Percentiles rank a stretch among this genome's conserved stretches.
These are phyloP conservation scores for Campoletis raptor DNA, from an alignment of 2,888 invertebrate genomes.

Conservation along the genomic window DNA sequence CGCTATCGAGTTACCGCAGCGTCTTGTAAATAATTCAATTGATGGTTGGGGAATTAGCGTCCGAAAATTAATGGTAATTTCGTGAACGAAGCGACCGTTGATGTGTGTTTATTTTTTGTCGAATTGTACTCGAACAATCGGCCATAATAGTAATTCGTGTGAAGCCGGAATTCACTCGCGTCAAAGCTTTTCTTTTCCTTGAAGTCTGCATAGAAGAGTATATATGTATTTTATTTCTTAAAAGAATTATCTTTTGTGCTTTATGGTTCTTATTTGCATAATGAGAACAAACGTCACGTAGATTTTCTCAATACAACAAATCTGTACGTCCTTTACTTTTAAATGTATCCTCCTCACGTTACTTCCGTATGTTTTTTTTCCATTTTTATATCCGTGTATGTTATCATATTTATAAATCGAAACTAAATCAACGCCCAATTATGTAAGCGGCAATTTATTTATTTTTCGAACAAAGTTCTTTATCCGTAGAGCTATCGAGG, in stretches of 20 bases:
- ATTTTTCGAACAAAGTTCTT: constrained; percentile 38
- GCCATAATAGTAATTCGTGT: constrained; percentile 10
- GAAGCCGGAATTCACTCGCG: constrained; percentile 24
- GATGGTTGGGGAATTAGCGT: constrained; percentile 37
- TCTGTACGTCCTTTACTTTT: background rate
- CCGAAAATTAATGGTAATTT: constrained; percentile 47
- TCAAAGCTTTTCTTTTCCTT: constrained; percentile 18
- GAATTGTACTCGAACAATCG: constrained; percentile 20
- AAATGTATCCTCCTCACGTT: background rate
- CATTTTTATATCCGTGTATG: background rate
- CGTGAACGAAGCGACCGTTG: constrained; percentile 28
- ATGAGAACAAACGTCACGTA: constrained; percentile 22
- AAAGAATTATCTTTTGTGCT: constrained; percentile 1
- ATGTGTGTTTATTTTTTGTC: constrained; percentile 36
- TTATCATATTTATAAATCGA: background rate
- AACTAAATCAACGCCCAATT: background rate
- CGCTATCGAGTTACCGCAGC: constrained; percentile 65
- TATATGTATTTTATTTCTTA: background rate
- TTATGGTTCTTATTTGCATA: background rate
- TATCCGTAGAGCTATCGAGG: constrained; percentile 4
- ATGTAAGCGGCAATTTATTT: constrained; percentile 20
- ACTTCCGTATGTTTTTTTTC: background rate
- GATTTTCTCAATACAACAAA: constrained; percentile 22
- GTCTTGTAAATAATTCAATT: constrained; percentile 73
- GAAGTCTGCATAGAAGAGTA: background rate